phyloP scores from a whole-genome alignment of 2,888 invertebrate species.

The Koerneria pararmatus region DNA sequence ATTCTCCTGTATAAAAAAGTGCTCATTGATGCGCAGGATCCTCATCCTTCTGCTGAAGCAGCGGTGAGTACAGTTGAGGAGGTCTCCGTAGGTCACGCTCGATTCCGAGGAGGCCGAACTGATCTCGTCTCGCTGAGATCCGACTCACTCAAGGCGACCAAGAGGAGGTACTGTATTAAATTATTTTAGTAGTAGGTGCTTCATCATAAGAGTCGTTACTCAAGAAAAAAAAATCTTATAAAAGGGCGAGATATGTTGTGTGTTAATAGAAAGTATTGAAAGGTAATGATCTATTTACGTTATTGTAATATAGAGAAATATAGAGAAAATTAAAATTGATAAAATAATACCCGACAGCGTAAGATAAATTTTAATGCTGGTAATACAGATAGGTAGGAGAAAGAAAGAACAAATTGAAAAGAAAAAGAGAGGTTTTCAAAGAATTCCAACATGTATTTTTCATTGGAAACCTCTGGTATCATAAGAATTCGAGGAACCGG shows the following conservation, averaged over 20 bases:
- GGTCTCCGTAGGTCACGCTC: conserved; percentile 30
- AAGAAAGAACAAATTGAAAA: too few relatives aligned
- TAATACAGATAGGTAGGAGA: too few relatives aligned
- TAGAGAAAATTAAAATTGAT: background rate
- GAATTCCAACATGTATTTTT: too few relatives aligned
- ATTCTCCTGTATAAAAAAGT: background rate
- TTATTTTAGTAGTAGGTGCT: background rate
- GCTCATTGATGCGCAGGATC: conserved; percentile 13
- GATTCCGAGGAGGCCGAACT: conserved; percentile 36
- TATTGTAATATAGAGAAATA: background rate
- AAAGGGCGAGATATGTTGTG: background rate
- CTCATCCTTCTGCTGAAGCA: conserved; percentile 16
- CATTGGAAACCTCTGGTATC: too few relatives aligned
- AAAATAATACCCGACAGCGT: too few relatives aligned
- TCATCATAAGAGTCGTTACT: background rate
- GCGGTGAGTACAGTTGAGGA: background rate
- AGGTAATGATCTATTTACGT: background rate
- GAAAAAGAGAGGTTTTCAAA: too few relatives aligned
- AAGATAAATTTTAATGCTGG: too few relatives aligned
- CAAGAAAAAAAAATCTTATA: background rate
- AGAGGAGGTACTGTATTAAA: conserved; percentile 35
- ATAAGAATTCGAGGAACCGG: too few relatives aligned
- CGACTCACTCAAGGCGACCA: conserved; percentile 56
- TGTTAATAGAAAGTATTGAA: background rate
- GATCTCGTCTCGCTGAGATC: conserved; percentile 51